Conservation (phyloP, 1,140 invertebrate genomes). For the Drosophila nigromelanica region DNA sequence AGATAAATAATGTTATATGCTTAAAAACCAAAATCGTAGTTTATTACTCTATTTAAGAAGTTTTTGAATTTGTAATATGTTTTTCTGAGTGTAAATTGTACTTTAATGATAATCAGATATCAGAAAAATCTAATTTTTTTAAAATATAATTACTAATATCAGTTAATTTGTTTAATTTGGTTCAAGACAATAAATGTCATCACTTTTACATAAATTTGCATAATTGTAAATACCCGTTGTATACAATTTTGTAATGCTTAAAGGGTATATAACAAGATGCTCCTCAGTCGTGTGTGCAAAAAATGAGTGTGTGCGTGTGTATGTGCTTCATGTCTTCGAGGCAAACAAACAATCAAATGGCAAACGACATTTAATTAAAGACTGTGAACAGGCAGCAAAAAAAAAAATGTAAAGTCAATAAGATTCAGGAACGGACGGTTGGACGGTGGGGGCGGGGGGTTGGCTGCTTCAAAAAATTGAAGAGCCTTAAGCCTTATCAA, state of each 20-base stretch:
- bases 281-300: slow-evolving; percentile 49
- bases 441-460: too few relatives aligned
- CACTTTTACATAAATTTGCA: not conserved
- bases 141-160: too few relatives aligned
- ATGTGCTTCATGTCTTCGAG: slow-evolving; percentile 39
- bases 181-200: too few relatives aligned
- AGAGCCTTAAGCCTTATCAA: slow-evolving; percentile 52
- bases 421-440: not conserved
- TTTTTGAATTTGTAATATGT: too few relatives aligned
- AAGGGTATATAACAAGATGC: slow-evolving; percentile 27
- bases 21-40: too few relatives aligned
- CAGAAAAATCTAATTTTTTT: too few relatives aligned
- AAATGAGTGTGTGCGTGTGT: slow-evolving; percentile 24
- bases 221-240: not conserved
- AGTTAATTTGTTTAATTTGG: too few relatives aligned
- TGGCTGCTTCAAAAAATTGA: not conserved
- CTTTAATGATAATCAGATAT: too few relatives aligned
- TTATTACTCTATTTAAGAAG: too few relatives aligned
- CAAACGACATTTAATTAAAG: slow-evolving; percentile 75
- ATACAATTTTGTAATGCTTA: not conserved
- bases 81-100: too few relatives aligned
- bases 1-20: too few relatives aligned
- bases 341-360: slow-evolving; percentile 69
- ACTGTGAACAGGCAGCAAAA: slow-evolving; percentile 4
- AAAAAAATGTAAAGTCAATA: slow-evolving; percentile 2